phyloP scores from a whole-genome alignment of 2,797 vertebrate genomes.

The Mormyrus proboscirostris region DNA sequence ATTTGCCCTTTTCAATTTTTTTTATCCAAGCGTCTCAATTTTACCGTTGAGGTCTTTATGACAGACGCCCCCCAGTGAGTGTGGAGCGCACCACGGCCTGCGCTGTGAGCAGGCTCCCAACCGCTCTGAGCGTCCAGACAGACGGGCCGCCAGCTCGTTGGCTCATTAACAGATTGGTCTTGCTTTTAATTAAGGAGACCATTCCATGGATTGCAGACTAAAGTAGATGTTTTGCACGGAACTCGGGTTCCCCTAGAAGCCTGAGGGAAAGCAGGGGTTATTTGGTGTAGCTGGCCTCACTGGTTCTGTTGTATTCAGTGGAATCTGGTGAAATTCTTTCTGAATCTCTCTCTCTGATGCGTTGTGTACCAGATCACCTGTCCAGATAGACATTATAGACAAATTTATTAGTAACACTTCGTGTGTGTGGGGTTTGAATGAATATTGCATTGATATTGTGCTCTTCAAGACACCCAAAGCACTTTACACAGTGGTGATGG shows the following conservation, averaged over 20 bases:
- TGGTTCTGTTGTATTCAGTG: neutral
- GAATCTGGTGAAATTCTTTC: neutral
- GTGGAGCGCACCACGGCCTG: neutral
- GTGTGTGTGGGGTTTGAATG: neutral
- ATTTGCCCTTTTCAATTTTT: conserved; percentile 25
- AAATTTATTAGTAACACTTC: neutral
- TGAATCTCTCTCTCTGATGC: neutral
- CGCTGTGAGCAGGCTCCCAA: neutral
- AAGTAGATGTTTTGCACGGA: conserved; percentile 9
- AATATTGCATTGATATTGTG: neutral
- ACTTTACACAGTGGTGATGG: neutral
- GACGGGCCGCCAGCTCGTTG: neutral
- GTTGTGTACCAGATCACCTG: neutral
- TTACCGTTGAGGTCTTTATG: conserved; percentile 28
- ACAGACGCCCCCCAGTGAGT: conserved; percentile 51
- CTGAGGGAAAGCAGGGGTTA: neutral
- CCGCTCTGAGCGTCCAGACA: conserved; percentile 14
- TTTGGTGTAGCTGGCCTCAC: neutral
- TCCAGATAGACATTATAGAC: neutral
- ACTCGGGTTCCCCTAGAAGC: neutral
- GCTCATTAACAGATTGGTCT: conserved; percentile 27
- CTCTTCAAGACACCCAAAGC: neutral
- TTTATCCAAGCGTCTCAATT: neutral
- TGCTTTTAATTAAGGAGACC: conserved; percentile 28
- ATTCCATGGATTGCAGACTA: conserved; percentile 23